Percentiles rank a stretch among this genome's conserved stretches.
Conservation (phyloP, 2,797 vertebrate genomes). For the Lithobates sylvaticus region DNA sequence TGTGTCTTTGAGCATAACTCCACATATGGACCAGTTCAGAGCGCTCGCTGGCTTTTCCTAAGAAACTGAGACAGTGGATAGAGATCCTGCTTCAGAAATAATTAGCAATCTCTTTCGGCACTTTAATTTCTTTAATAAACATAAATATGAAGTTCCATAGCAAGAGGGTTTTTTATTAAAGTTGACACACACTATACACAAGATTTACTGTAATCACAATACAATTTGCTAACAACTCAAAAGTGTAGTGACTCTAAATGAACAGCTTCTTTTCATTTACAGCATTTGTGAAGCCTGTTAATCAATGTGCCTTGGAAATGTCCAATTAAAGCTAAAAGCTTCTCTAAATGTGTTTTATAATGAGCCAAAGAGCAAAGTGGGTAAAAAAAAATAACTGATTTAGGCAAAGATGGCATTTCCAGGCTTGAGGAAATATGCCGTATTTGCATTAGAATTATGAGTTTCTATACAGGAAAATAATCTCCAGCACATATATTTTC, state of each 20-base stretch:
- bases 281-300: conserved; percentile 42
- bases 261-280: conserved; percentile 45
- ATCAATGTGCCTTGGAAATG: conserved; percentile 32
- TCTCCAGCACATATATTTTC: not conserved
- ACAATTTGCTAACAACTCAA: conserved; percentile 33
- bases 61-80: not conserved
- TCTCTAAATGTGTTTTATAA: conserved; percentile 37
- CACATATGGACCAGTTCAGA: not conserved
- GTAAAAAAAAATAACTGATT: conserved; percentile 16
- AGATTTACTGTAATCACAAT: conserved; percentile 34
- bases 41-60: not conserved
- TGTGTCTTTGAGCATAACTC: not conserved
- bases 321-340: conserved; percentile 47
- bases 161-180: conserved; percentile 48
- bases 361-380: conserved; percentile 35
- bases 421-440: not conserved
- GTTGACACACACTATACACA: conserved; percentile 19
- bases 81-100: not conserved
- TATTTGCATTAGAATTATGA: not conserved
- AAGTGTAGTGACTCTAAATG: conserved; percentile 38
- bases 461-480: conserved; percentile 2
- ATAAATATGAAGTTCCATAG: not conserved
- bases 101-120: not conserved
- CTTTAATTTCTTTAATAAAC: not conserved
- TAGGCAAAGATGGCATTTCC: not conserved